Percentiles rank a stretch among this genome's conserved stretches.
Evolutionary conservation across 2,113 vertebrate species (phyloP).

Genomic region (Cyanocitta stelleri): DNA sequence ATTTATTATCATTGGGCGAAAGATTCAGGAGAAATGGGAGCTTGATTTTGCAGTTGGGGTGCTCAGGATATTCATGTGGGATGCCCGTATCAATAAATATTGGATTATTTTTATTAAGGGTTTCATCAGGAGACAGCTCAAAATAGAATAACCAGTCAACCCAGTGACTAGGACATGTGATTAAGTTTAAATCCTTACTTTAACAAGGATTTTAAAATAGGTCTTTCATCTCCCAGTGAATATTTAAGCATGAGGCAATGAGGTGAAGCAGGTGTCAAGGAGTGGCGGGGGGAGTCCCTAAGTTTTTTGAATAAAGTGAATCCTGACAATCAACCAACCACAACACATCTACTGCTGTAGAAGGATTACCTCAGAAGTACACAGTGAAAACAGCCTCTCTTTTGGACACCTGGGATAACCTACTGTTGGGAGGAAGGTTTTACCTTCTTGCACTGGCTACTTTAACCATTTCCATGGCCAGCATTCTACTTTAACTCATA

Average conservation of each 20-base stretch:
- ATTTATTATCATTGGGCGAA: neutral
- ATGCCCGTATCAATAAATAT: neutral
- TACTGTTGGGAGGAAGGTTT: neutral
- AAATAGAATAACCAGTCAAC: neutral
- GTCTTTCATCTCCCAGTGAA: neutral
- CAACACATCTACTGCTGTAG: neutral
- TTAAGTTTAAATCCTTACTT: neutral
- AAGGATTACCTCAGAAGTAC: neutral
- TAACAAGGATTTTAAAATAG: neutral
- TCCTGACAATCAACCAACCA: neutral
- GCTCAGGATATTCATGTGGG: neutral
- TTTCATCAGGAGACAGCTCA: neutral
- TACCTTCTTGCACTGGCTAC: neutral
- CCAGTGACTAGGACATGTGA: neutral
- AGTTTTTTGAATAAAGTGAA: neutral
- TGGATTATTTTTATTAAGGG: constrained; percentile 3
- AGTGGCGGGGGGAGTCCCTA: rapidly evolving
- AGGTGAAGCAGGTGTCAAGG: neutral
- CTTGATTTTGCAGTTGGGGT: constrained; percentile 6
- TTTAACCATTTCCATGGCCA: neutral
- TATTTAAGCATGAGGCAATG: neutral
- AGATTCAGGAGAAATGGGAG: neutral
- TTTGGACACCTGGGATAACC: neutral
- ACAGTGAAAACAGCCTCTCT: neutral
- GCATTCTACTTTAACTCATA: neutral